Evolutionary conservation across 2,888 invertebrate species (phyloP), one percentile per base, ranked within the genome.

Genomic region (Elegia similella): DNA sequence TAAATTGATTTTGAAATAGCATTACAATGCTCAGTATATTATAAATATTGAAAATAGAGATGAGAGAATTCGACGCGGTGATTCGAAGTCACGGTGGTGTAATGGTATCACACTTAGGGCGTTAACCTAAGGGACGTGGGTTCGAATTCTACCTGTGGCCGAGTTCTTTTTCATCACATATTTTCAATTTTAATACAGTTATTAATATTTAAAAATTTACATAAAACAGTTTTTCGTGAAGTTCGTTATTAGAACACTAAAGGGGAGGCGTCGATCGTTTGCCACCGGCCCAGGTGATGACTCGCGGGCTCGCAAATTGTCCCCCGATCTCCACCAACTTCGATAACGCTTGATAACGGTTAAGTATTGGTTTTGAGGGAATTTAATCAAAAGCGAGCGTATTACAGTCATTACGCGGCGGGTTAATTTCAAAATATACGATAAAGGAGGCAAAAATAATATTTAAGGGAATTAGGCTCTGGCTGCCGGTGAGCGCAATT

Each of bases 371-470:
- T 88, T 91, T 90, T 88, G 82, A 75, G 64, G 68, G 75, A 84
- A 79, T 88, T 90, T 89, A 88, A 91, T 91, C 88, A 87, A 87
- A 87, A 86, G 75, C 69, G 59, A 59, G 69, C 68, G 72, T 82
- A 89, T 89, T 77, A 88, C 82, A 84, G 87, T 88, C 71, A 89
- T 90, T 88, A 88, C 74, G 58, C 59, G 71, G 67, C 67, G 76
- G 81, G 84, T 84, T 88, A 87, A 88, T 89, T 88, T 85, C 78
- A 87, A 89, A 88, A 87, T 88, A 85, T 88, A 83, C 82, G 83
- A 86, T 84, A 83, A 86, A 86, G 76, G 75, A 82, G 78, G 82
- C 78, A 83, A 88, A 84, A 88, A 88, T 85, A 76, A 84, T 88
- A 82, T 88, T 88, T 87, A 87, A 83, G 76, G 73, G 85, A 86